phyloP scores from a whole-genome alignment of 1,140 invertebrate genomes.

The Amphibalanus amphitrite region DNA sequence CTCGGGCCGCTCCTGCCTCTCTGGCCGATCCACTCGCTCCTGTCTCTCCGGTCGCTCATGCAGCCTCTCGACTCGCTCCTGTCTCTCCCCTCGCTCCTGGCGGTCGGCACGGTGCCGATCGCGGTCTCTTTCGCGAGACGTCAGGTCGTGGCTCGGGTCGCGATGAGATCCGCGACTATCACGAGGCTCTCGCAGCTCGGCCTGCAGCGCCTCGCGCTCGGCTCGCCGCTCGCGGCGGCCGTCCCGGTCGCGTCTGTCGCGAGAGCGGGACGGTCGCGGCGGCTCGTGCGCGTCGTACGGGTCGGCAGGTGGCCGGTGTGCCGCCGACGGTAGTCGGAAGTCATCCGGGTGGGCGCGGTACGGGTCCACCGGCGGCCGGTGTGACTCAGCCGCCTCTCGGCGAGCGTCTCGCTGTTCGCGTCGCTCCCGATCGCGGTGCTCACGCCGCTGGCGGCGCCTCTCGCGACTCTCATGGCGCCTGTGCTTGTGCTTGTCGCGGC shows the following conservation, averaged over 20 bases:
- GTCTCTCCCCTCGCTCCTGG: neutral
- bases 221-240: neutral
- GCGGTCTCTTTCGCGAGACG: neutral
- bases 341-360: neutral
- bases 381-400: neutral
- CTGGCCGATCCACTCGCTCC: too few species aligned
- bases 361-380: neutral
- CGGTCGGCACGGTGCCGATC: neutral
- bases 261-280: neutral
- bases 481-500: slow-evolving; percentile 12
- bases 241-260: neutral
- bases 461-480: slow-evolving; percentile 16
- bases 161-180: neutral
- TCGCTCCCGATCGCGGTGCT: neutral
- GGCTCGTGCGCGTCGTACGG: neutral
- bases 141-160: neutral
- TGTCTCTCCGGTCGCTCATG: too few species aligned
- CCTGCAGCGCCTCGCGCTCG: neutral
- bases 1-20: too few species aligned
- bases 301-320: neutral
- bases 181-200: neutral
- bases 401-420: neutral
- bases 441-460: slow-evolving; percentile 20
- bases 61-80: too few species aligned
- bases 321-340: too few species aligned